Evolutionary conservation across 2,888 invertebrate species (phyloP).

Genomic region (Bugulina stolonifera): DNA sequence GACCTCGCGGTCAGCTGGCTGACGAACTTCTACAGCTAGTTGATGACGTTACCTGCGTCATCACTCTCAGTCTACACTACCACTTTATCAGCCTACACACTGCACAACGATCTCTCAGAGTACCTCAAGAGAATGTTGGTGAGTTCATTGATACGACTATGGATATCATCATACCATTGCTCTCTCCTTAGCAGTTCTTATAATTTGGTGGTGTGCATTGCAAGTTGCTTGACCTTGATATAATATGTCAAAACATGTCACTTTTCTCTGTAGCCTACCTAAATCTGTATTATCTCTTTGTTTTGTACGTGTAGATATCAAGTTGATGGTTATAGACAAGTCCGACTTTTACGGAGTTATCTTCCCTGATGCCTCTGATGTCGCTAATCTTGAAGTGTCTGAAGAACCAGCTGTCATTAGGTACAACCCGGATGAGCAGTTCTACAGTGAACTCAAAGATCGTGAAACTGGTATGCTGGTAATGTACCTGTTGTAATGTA

Average conservation of each 20-base stretch:
- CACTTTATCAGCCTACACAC: background rate
- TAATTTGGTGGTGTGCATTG: too few relatives aligned
- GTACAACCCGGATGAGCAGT: background rate
- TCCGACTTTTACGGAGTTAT: background rate
- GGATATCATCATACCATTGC: too few relatives aligned
- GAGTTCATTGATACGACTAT: too few relatives aligned
- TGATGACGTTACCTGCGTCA: conserved; percentile 34
- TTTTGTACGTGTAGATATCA: background rate
- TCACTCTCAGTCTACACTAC: conserved; percentile 10
- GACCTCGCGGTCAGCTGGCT: conserved; percentile 46
- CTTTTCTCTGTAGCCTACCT: too few relatives aligned
- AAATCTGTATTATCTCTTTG: background rate
- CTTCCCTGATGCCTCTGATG: conserved; percentile 4
- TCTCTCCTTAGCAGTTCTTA: too few relatives aligned
- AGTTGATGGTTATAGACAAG: background rate
- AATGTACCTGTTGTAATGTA: too few relatives aligned
- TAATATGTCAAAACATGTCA: too few relatives aligned
- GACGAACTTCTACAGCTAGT: conserved; percentile 43
- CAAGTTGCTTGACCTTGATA: too few relatives aligned
- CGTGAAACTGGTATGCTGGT: too few relatives aligned
- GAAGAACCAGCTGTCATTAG: conserved; percentile 9
- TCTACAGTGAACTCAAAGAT: too few relatives aligned
- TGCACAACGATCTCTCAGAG: background rate
- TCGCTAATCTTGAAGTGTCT: background rate
- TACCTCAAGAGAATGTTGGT: background rate